phyloP scores from a whole-genome alignment of 53 echinoderm and acorn worm species.

The Arbacia lixula region DNA sequence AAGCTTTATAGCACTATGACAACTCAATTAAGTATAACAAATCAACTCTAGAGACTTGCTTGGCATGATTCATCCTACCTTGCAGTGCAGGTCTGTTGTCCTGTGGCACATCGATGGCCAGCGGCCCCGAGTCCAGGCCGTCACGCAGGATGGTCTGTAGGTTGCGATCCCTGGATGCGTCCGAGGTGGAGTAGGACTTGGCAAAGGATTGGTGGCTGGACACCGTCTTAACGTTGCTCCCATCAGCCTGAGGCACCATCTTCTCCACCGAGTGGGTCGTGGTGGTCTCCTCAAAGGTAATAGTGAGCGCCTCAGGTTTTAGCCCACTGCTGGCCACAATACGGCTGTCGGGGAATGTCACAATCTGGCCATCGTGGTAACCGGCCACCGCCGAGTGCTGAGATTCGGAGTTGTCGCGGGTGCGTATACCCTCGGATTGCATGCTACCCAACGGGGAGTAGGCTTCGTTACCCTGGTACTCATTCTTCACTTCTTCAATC shows the following conservation, averaged over 20 bases:
- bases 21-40: not conserved
- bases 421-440: slow-evolving; percentile 38
- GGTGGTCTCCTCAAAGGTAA: slow-evolving; percentile 96
- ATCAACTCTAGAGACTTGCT: no score
- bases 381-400: slow-evolving; percentile 58
- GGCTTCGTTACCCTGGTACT: slow-evolving; percentile 61
- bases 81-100: slow-evolving; percentile 27
- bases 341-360: slow-evolving; percentile 72
- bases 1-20: no score
- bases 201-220: slow-evolving; percentile 90
- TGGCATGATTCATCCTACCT: slow-evolving; percentile 17
- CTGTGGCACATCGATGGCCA: slow-evolving; percentile 89
- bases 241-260: slow-evolving; percentile 88
- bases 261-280: slow-evolving; percentile 91
- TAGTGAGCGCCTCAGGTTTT: slow-evolving; percentile 72
- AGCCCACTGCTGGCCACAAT: not conserved
- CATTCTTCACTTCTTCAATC: slow-evolving; percentile 64
- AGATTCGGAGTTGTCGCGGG: slow-evolving; percentile 42
- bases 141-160: slow-evolving; percentile 82
- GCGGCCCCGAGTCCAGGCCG: slow-evolving; percentile 82
- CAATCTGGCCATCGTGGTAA: slow-evolving; percentile 75
- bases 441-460: slow-evolving; percentile 64
- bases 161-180: slow-evolving; percentile 82
- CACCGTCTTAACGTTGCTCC: slow-evolving; percentile 84
- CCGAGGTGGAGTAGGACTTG: slow-evolving; percentile 94